Evolutionary conservation across 2,113 vertebrate genomes (phyloP).

Genomic region (Stomatorhinus ivindoensis): DNA sequence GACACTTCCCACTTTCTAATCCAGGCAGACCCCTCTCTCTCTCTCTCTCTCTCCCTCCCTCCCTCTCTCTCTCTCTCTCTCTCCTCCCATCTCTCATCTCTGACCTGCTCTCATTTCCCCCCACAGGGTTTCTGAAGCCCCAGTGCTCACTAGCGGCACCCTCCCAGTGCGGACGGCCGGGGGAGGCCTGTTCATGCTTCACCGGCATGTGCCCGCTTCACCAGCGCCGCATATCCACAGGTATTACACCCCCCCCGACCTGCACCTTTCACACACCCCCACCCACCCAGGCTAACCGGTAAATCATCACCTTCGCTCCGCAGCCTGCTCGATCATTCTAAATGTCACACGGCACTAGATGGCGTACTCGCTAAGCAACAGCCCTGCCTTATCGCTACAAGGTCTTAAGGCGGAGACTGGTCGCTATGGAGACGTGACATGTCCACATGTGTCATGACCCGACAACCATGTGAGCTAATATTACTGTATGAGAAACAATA

Average conservation of each 20-base stretch:
- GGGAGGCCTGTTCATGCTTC: constrained; percentile 64
- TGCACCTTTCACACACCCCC: neutral
- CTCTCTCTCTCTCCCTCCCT: neutral
- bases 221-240: constrained; percentile 63
- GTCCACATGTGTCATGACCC: neutral
- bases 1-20: constrained; percentile 18
- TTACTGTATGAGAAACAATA: neutral
- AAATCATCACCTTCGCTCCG: neutral
- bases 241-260: constrained; percentile 37
- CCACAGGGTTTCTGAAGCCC: constrained; percentile 68
- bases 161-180: constrained; percentile 57
- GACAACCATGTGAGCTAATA: neutral
- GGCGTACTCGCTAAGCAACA: neutral
- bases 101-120: neutral
- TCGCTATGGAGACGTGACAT: neutral
- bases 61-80: neutral
- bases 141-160: constrained; percentile 68
- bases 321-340: neutral
- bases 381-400: neutral
- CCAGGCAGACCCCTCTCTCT: neutral
- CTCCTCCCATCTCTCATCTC: neutral
- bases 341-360: neutral
- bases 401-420: neutral
- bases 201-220: constrained; percentile 65
- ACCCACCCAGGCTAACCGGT: neutral